Conservation (phyloP, 2,797 vertebrate genomes). For the Choloepus didactylus region DNA sequence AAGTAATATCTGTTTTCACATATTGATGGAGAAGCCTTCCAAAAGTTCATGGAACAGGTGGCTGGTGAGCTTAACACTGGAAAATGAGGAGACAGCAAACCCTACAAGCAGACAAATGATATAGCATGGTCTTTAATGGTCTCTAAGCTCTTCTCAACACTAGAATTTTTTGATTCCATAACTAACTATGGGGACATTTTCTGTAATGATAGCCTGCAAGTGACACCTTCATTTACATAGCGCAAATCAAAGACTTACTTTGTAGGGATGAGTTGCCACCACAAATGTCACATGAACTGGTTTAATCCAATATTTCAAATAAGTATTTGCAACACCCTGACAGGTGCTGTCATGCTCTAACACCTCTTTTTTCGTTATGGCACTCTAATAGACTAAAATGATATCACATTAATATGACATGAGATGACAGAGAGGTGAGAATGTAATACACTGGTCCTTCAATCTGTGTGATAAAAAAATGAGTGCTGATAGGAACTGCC, state of each 20-base stretch:
- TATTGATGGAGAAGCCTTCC: not conserved
- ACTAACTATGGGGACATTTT: not conserved
- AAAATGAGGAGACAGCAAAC: not conserved
- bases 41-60: rapidly evolving
- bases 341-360: slow-evolving; percentile 87
- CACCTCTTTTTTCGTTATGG: slow-evolving; percentile 85
- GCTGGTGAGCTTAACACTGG: not conserved
- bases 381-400: slow-evolving; percentile 85
- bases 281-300: slow-evolving; percentile 84
- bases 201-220: not conserved
- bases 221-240: slow-evolving; percentile 51
- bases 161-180: not conserved
- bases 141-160: not conserved
- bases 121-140: not conserved
- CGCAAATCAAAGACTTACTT: slow-evolving; percentile 76
- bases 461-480: slow-evolving; percentile 41
- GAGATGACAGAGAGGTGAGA: slow-evolving; percentile 85
- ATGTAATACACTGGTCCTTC: slow-evolving; percentile 65
- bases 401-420: slow-evolving; percentile 83
- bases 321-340: slow-evolving; percentile 82
- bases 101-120: not conserved
- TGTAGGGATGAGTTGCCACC: slow-evolving; percentile 81
- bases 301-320: slow-evolving; percentile 85
- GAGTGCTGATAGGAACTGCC: slow-evolving; percentile 35
- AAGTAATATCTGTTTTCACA: not conserved